These are phyloP conservation scores for Rhagoletis pomonella DNA, from an alignment of 1,140 invertebrate genomes.

Conservation along the genomic window DNA sequence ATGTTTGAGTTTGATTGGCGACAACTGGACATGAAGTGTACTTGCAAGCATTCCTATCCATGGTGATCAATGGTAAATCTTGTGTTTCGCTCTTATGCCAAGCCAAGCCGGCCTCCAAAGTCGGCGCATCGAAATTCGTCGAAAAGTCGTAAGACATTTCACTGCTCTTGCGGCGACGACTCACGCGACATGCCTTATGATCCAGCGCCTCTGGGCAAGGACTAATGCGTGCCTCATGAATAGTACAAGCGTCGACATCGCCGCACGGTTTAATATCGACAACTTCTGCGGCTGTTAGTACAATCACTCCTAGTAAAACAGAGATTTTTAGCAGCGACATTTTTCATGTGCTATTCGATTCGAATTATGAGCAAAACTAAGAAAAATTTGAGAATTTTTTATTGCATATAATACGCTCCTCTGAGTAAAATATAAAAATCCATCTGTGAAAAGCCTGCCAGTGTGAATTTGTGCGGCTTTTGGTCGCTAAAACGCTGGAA, in stretches of 20 bases:
- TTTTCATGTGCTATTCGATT: neutral
- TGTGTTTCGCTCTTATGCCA: slow-evolving; percentile 74
- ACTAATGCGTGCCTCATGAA: slow-evolving; percentile 76
- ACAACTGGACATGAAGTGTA: slow-evolving; percentile 75
- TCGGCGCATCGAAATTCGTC: slow-evolving; percentile 74
- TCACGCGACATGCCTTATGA: slow-evolving; percentile 76
- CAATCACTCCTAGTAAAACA: slow-evolving; percentile 14
- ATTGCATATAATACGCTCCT: neutral
- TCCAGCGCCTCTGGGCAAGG: slow-evolving; percentile 77
- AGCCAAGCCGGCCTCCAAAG: slow-evolving; percentile 69
- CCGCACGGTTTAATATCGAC: slow-evolving; percentile 61
- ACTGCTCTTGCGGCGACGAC: slow-evolving; percentile 74
- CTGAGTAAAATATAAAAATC: neutral
- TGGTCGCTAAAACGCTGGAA: neutral
- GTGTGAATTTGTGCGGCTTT: neutral
- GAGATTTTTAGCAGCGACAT: slow-evolving; percentile 16
- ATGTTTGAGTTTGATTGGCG: slow-evolving; percentile 71
- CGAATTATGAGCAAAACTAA: neutral
- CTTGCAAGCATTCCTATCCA: slow-evolving; percentile 76
- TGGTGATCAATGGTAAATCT: slow-evolving; percentile 77
- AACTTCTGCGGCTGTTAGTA: slow-evolving; percentile 59
- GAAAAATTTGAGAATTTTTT: neutral
- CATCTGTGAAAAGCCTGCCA: neutral
- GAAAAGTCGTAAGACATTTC: slow-evolving; percentile 77
- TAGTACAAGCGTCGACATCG: slow-evolving; percentile 72